Evolutionary conservation across 2,797 vertebrate genomes (phyloP).

Genomic region (Liparis tanakae): DNA sequence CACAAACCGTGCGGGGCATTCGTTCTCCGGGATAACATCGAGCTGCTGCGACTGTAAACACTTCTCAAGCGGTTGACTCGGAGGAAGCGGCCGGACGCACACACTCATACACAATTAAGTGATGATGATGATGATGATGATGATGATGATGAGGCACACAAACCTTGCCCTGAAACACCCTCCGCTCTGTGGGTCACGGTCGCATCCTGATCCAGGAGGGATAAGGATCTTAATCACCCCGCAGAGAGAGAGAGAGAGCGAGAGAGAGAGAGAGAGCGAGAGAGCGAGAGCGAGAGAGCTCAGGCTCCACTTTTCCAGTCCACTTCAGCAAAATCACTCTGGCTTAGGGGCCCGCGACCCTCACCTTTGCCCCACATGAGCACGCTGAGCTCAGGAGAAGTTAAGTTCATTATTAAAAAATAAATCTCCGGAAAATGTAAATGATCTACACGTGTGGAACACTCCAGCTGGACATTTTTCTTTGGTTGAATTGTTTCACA

Average conservation of each 20-base stretch:
- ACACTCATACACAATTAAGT: conserved; percentile 11
- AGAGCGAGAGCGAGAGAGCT: conserved; percentile 51
- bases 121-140: background rate
- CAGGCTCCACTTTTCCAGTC: conserved; percentile 51
- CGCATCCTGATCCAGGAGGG: conserved; percentile 50
- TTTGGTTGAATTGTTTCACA: background rate
- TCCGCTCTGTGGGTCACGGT: conserved; percentile 35
- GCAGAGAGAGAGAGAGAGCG: conserved; percentile 49
- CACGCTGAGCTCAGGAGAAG: conserved; percentile 20
- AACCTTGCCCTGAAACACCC: conserved; percentile 46
- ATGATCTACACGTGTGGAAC: background rate
- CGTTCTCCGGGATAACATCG: conserved; percentile 37
- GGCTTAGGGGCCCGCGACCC: conserved; percentile 31
- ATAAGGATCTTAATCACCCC: conserved; percentile 67
- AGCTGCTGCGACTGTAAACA: conserved; percentile 44
- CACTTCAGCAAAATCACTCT: conserved; percentile 36
- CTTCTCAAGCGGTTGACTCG: background rate
- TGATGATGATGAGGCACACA: conserved; percentile 20
- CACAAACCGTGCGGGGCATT: conserved; percentile 1
- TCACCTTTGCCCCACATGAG: conserved; percentile 57
- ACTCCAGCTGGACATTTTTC: background rate
- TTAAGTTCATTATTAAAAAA: background rate
- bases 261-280: conserved; percentile 56
- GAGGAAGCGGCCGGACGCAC: conserved; percentile 1
- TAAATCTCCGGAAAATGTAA: no score